Percentiles rank a stretch among this genome's conserved stretches.
phyloP scores from a whole-genome alignment of 2,888 invertebrate genomes.

The Chromoteleia sp. region DNA sequence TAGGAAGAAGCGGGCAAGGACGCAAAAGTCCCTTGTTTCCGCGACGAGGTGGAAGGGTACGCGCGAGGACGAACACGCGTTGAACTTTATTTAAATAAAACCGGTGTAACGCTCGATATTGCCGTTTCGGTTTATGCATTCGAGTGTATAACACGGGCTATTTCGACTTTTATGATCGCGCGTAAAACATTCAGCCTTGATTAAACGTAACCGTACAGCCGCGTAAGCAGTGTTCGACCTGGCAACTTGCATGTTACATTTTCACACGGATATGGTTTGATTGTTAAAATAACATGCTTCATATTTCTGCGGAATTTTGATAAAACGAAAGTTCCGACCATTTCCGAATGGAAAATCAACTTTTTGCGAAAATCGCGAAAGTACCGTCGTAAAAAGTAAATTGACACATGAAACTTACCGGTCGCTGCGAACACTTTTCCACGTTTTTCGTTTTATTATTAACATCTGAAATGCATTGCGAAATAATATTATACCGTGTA shows the following conservation, averaged over 20 bases:
- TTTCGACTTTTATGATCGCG: constrained; percentile 82
- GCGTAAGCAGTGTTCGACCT: constrained; percentile 68
- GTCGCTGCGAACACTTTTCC: background rate
- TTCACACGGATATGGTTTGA: constrained; percentile 54
- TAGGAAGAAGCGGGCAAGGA: constrained; percentile 54
- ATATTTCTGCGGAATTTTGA: constrained; percentile 47
- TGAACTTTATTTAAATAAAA: constrained; percentile 84
- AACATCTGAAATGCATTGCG: constrained; percentile 7
- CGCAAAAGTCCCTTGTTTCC: constrained; percentile 55
- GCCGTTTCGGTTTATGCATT: constrained; percentile 83
- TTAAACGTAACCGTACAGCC: constrained; percentile 78
- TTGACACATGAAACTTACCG: constrained; percentile 17
- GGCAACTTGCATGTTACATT: constrained; percentile 66
- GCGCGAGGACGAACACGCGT: constrained; percentile 69
- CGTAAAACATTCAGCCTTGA: constrained; percentile 83
- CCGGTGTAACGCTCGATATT: constrained; percentile 82
- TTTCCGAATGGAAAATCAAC: constrained; percentile 44
- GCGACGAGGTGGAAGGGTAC: constrained; percentile 58
- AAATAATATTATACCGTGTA: background rate
- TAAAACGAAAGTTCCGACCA: constrained; percentile 41
- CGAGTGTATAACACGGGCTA: constrained; percentile 82
- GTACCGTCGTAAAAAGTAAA: constrained; percentile 31
- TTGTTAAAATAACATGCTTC: constrained; percentile 59
- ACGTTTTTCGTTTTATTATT: constrained; percentile 7
- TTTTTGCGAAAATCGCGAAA: constrained; percentile 33